Base-by-base conservation (phyloP, 2,888 invertebrate species). In the Eupithecia inturbata region DNA sequence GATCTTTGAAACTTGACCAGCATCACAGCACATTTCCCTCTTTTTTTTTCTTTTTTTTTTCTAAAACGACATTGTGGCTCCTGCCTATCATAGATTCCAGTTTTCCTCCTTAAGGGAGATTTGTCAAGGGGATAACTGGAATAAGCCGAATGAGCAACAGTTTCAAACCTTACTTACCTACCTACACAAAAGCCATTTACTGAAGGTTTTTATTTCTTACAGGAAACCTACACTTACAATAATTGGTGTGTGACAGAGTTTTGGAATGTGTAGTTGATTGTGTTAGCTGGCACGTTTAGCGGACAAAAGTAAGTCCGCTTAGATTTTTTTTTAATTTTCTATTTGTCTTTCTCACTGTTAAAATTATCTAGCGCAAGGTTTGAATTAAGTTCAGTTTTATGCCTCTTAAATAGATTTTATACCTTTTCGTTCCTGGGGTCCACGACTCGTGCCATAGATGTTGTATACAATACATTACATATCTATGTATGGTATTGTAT, bases 201-300 rank as follows among this genome's bases (percentile, higher is more conserved):
- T 31, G 62, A 53, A 69, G 64, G 68, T 67, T 73, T 76, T 78
- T 79, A 22, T 57, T n/a, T 78, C 76, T 74, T 66, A 68, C 57
- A 57, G 77, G 77, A 70, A 69, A 77, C 75, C 77, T 71, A 67
- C 70, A 73, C 69, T 75, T 67, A 79, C 57, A 57, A 57, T 77
- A 57, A 57, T 77, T 78, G 78, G 74, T 68, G 57, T 64, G 79
- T 72, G 79, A 77, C 79, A 72, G 79, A 77, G 77, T 79, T 79
- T 80, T 74, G 75, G 75, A 74, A 71, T 70, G 77, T 76, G 45
- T 45, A 72, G 66, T 76, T 73, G 67, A 75, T 77, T 68, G 72
- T 68, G n/a, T 66, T 39, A 68, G 2, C 10, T 67, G 14, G 14
- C 49, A 70, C 49, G 31, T 49, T 28, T 3, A 73, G 70, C 70